Evolutionary conservation across 1,140 invertebrate species (phyloP), one percentile per base, ranked within the genome.

Genomic region (Bactericera cockerelli): DNA sequence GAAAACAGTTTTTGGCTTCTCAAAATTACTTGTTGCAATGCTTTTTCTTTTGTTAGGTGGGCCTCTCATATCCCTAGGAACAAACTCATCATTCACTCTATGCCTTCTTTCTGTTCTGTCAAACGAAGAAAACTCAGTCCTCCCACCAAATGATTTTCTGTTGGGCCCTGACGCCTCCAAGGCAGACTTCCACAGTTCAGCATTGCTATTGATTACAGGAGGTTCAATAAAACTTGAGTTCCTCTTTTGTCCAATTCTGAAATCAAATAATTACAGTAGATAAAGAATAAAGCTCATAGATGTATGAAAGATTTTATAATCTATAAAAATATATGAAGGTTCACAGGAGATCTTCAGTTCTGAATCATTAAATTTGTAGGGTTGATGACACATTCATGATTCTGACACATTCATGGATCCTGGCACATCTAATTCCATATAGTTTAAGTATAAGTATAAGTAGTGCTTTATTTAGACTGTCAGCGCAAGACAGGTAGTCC

Each of bases 191-290:
- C 42, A 49, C 3, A 49, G 22, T 4, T 49, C 22, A 10, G 42
- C 42, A 49, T 49, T 49, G 42, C 8, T 10, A n/a, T 49, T 49
- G 28, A 21, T 16, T 19, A 56, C 25, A 6, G 25, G 25, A 25
- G 28, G 55, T 26, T 56, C 25, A 22, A 56, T 4, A n/a, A 22
- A 26, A 26, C 26, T 56, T 56, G 28, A 26, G n/a, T 56, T 33
- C 25, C 25, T 56, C 22, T 26, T 26, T 13, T 26, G 55, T 8
- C 28, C 25, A n/a, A 26, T 26, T 6, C 55, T 56, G 28, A 26
- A 56, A 56, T n/a, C n/a, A n/a, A n/a, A n/a, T n/a, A n/a, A n/a
- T n/a, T n/a, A n/a, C n/a, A n/a, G n/a, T n/a, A n/a, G n/a, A n/a
- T n/a, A n/a, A n/a, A n/a, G n/a, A n/a, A n/a, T n/a, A n/a, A n/a